Conservation (phyloP, 2,113 vertebrate species). For the Myiagra hebetior region DNA sequence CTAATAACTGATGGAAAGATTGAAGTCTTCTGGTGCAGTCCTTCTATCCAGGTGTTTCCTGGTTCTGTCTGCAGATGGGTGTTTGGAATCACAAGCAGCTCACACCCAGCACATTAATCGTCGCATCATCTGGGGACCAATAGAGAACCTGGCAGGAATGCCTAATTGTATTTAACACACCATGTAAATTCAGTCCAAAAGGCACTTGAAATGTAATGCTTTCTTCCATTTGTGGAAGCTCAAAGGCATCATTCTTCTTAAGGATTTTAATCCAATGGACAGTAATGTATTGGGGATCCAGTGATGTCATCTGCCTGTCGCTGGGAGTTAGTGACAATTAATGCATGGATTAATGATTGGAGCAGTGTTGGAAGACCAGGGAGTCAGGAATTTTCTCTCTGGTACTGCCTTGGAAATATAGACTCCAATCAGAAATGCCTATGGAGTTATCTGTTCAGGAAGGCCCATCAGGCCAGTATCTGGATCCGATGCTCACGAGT, state of each 20-base stretch:
- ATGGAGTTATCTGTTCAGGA: background rate
- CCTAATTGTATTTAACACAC: background rate
- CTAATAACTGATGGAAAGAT: background rate
- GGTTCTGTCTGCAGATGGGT: background rate
- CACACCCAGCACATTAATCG: background rate
- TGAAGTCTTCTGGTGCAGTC: background rate
- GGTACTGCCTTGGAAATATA: background rate
- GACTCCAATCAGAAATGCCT: background rate
- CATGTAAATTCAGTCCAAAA: background rate
- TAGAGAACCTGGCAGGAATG: background rate
- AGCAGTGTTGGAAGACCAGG: background rate
- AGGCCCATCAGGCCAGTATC: background rate
- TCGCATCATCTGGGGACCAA: background rate
- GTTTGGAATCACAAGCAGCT: background rate
- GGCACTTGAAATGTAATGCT: background rate
- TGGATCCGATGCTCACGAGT: rapidly evolving
- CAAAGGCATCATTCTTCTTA: background rate
- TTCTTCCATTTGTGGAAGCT: background rate
- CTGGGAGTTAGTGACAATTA: background rate
- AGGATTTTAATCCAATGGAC: background rate
- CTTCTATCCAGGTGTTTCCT: background rate
- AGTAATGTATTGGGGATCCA: background rate
- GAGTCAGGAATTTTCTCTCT: background rate
- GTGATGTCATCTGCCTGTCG: background rate
- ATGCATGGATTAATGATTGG: background rate